A percentile compares a stretch with the other conserved stretches of the same genome.
Evolutionary conservation across 2,113 vertebrate genomes (phyloP).

Genomic region (Sceloporus undulatus): DNA sequence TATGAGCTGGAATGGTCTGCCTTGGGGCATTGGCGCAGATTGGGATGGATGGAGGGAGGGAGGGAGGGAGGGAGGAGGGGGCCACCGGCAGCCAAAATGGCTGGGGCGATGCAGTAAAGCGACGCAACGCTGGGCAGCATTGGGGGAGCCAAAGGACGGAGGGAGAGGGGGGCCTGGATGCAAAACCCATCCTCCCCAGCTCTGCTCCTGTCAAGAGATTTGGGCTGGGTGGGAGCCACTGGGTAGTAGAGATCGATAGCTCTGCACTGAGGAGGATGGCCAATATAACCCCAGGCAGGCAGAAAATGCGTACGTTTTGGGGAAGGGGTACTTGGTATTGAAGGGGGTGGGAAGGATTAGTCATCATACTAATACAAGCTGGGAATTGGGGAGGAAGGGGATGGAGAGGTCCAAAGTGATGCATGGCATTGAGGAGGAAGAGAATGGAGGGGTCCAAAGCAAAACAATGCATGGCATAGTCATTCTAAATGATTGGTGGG

Average conservation of each 20-base stretch:
- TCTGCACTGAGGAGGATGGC: not conserved
- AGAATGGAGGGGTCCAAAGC: too few species aligned
- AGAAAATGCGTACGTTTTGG: not conserved
- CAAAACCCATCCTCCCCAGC: not conserved
- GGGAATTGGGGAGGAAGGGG: not conserved
- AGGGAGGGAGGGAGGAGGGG: not conserved
- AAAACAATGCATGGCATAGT: not conserved
- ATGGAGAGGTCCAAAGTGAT: too few species aligned
- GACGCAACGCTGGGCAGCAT: not conserved
- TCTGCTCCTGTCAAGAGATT: not conserved
- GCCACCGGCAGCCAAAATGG: not conserved
- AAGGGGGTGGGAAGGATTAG: not conserved
- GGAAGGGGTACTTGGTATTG: not conserved
- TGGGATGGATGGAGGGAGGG: not conserved
- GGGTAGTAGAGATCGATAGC: not conserved
- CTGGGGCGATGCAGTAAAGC: constrained; percentile 24
- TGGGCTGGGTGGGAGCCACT: too few species aligned
- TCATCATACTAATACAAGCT: not conserved
- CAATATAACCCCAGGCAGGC: not conserved
- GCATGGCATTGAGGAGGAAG: too few species aligned
- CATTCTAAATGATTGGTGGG: not conserved
- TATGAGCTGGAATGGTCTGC: not conserved
- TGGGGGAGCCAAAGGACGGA: not conserved
- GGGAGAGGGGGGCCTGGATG: not conserved
- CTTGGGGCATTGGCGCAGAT: not conserved